Evolutionary conservation across 2,797 vertebrate genomes (phyloP).

Genomic region (Fratercula arctica): DNA sequence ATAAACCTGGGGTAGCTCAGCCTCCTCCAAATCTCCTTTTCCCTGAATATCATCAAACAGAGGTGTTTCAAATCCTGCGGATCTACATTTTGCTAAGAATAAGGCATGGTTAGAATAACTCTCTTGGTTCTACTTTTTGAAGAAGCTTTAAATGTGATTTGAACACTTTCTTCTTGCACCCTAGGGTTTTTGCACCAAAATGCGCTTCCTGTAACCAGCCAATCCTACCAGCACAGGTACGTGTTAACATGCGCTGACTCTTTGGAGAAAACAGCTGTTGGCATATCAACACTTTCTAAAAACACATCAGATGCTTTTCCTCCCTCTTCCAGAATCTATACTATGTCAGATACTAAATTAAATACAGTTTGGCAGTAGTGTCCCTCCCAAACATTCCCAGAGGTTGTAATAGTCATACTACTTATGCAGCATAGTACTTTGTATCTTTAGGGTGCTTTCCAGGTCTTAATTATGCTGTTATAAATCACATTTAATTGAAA

Average conservation of each 20-base stretch:
- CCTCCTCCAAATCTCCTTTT: not conserved
- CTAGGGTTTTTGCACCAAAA: slow-evolving; percentile 97
- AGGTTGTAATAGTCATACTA: not conserved
- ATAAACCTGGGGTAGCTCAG: not conserved
- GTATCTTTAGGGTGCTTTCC: slow-evolving; percentile 22
- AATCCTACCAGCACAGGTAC: slow-evolving; percentile 96
- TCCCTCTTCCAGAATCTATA: not conserved
- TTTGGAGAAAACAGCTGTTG: not conserved
- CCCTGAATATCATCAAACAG: not conserved
- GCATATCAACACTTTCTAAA: not conserved
- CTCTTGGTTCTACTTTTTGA: not conserved
- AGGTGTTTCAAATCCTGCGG: not conserved
- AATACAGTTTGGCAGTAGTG: not conserved
- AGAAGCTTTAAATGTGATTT: not conserved
- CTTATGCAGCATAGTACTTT: not conserved
- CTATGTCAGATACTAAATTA: not conserved
- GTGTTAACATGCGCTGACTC: not conserved
- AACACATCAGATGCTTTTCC: not conserved
- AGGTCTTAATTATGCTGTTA: not conserved
- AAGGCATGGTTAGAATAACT: not conserved
- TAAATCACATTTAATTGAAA: not conserved
- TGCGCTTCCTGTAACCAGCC: slow-evolving; percentile 96
- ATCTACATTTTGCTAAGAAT: not conserved
- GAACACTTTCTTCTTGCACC: slow-evolving; percentile 35
- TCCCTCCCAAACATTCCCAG: not conserved